Base-by-base conservation (phyloP, 2,797 vertebrate genomes). In the Alfaro cultratus region DNA sequence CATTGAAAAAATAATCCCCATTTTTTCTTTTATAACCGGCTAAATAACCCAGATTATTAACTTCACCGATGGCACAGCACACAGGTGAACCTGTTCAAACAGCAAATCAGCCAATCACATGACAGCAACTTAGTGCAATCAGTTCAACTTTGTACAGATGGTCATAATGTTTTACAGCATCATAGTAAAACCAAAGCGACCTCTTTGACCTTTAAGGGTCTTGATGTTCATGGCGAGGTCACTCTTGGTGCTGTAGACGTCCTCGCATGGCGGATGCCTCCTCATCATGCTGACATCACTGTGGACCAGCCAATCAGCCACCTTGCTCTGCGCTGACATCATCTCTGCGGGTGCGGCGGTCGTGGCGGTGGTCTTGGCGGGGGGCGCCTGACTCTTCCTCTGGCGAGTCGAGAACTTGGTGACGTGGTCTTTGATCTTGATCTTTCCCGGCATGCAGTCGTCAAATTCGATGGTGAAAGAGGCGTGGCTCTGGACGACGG, bases 391-490 rank as follows among this genome's bases (percentile, higher is more conserved):
- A 39, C 83, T 77, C 77, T 90, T 93, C 47, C 96, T 95, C 88
- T 97, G 98, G 60, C 98, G 96, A 67, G 97, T 96, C 0, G 98
- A 97, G 93, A 99, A 99, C 93, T 99, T 99, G 81, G 98, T 99
- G 76, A 99, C 95, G 0, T 99, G 98, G 82, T 99, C 98, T 91
- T 97, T 98, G 93, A 99, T 99, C 93, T 98, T 99, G 73, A 99
- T 97, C 93, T 98, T 99, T 68, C 98, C 98, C 0, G 98, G 98
- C 41, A 95, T 97, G 89, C 97, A 95, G 82, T 98, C 96, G 1
- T 99, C 98, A 39, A 99, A 99, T 93, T 99, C 98, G 26, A 99
- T 99, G 85, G 98, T 99, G 93, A 99, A 99, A 74, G 98, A 99
- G 43, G 98, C 98, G 3, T 99, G 98, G 93, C 98, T 99, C 86